Base-by-base conservation (phyloP, 1,140 invertebrate genomes). In the Argopecten irradians region DNA sequence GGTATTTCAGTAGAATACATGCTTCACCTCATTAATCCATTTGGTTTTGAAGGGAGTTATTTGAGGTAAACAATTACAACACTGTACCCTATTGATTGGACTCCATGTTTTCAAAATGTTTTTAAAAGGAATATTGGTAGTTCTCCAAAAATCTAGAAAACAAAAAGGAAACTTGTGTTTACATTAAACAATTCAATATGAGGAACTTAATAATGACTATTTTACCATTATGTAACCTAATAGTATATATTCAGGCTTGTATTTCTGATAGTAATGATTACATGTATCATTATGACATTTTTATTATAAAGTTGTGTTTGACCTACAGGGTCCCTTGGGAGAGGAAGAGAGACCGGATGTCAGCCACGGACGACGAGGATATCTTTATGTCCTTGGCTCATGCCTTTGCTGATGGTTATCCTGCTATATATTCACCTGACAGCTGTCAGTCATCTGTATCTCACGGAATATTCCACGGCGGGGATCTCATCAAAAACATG, bases 381-480 rank as follows among this genome's bases (percentile, higher is more conserved):
- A 87, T 92, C 1, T 94, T 95, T 90, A 92, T 94, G 89, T 91
- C 92, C n/a, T 90, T 96, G 28, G 94, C 94, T 32, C 89, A 92
- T 32, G 89, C 94, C 87, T 93, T 93, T 92, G 92, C 93, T 97
- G 97, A 93, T 85, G 87, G 86, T 34, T 90, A 93, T 85, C 92
- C 93, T 13, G 88, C 90, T 14, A 92, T 94, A 83, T 93, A 93
- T 83, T 88, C 92, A 82, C 19, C 88, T 28, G 91, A 91, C 28
- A 84, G 90, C 11, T 94, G 94, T 89, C 87, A 87, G 88, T 94
- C 92, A 96, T 97, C 82, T 46, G 82, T 82, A 28, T 89, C 88
- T n/a, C 90, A 90, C 87, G 94, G 95, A 34, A 92, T 95, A 34
- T 88, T 95, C 11, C 94, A 95, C 90, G 95, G 95, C 11, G 93